phyloP scores from a whole-genome alignment of 2,888 invertebrate species.

The Dexiosoma caninum region DNA sequence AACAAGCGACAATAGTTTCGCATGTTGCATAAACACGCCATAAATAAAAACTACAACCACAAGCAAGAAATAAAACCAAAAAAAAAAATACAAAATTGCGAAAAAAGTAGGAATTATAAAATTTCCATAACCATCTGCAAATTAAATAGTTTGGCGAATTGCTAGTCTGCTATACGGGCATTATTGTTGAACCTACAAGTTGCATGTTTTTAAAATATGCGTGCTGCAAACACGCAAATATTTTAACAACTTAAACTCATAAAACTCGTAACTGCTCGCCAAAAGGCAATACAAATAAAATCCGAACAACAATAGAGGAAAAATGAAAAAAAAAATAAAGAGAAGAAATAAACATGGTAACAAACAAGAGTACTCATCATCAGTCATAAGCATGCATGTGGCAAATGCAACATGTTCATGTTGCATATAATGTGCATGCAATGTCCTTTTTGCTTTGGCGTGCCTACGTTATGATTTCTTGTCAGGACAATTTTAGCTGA shows the following conservation, averaged over 20 bases:
- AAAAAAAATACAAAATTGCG: no score
- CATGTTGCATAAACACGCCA: slow-evolving; percentile 54
- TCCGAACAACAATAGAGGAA: not conserved
- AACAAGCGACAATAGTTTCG: slow-evolving; percentile 63
- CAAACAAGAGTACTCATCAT: slow-evolving; percentile 32
- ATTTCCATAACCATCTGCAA: slow-evolving; percentile 49
- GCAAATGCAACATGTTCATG: slow-evolving; percentile 38
- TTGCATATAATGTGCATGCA: slow-evolving; percentile 33
- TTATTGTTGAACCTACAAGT: slow-evolving; percentile 39
- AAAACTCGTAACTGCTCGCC: slow-evolving; percentile 10
- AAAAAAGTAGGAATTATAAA: slow-evolving; percentile 6
- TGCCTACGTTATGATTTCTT: slow-evolving; percentile 1
- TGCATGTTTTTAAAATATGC: slow-evolving; percentile 42
- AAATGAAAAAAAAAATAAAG: not conserved
- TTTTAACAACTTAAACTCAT: slow-evolving; percentile 36
- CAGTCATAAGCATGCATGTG: slow-evolving; percentile 41
- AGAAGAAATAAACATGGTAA: not conserved
- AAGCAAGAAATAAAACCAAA: not conserved
- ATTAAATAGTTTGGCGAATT: slow-evolving; percentile 44
- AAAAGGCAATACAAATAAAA: slow-evolving; percentile 20
- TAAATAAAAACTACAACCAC: slow-evolving; percentile 22
- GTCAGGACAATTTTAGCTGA: not conserved
- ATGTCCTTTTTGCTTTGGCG: slow-evolving; percentile 11
- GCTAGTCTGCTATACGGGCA: not conserved
- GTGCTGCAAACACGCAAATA: slow-evolving; percentile 52